phyloP scores from a whole-genome alignment of 2,797 vertebrate genomes.

The Botia almorhae region DNA sequence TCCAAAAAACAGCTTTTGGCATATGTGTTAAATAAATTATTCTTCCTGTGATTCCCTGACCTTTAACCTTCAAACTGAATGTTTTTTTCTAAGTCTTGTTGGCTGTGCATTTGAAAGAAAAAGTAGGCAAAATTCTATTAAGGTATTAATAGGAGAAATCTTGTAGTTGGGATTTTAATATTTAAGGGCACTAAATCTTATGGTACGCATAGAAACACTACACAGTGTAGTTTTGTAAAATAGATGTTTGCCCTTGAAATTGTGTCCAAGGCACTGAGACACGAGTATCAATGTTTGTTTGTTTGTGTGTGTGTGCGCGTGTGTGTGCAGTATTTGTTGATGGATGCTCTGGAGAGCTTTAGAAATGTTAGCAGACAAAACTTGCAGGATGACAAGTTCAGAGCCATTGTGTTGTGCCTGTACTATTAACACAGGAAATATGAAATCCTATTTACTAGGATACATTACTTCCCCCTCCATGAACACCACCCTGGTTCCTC shows the following conservation, averaged over 20 bases:
- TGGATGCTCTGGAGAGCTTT: constrained; percentile 32
- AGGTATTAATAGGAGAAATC: neutral
- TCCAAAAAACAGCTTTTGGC: constrained; percentile 11
- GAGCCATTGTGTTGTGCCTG: constrained; percentile 25
- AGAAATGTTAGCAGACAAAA: constrained; percentile 42
- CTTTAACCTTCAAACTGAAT: constrained; percentile 6
- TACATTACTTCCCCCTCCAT: too few relatives aligned
- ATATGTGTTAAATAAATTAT: neutral
- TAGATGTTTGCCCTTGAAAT: constrained; percentile 29
- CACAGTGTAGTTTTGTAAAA: neutral
- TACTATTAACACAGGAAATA: too few relatives aligned
- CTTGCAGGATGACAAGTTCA: constrained; percentile 48
- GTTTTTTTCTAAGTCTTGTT: neutral
- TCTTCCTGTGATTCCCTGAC: neutral
- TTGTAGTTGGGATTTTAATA: neutral
- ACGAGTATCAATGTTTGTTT: neutral
- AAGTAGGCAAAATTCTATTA: neutral
- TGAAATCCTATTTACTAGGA: too few relatives aligned
- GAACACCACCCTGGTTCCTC: too few relatives aligned
- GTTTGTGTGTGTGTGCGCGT: neutral
- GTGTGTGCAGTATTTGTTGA: constrained; percentile 30
- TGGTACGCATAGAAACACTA: neutral
- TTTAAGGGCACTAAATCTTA: neutral
- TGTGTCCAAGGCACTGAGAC: neutral
- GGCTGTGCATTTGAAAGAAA: neutral